Percentiles rank a stretch among this genome's conserved stretches.
phyloP scores from a whole-genome alignment of 2,113 vertebrate genomes.

The Corvus moneduloides region DNA sequence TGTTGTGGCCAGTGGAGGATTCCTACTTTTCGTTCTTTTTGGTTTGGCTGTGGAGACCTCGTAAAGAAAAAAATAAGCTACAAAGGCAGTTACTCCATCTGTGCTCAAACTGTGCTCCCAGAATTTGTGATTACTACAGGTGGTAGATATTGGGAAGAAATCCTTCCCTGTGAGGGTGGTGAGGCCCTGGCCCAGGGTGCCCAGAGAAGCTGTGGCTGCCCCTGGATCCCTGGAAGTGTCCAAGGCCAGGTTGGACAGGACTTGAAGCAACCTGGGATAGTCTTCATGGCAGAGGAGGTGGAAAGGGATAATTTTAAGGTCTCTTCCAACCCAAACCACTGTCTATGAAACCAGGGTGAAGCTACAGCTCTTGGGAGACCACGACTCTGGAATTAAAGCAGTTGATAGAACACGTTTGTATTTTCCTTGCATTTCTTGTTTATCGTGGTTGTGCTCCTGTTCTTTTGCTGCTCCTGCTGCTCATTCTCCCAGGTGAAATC shows the following conservation, averaged over 20 bases:
- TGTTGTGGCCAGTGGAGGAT: neutral
- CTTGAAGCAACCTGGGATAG: neutral
- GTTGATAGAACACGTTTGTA: neutral
- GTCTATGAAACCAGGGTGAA: neutral
- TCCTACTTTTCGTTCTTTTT: neutral
- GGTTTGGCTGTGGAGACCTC: neutral
- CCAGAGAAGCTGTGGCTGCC: neutral
- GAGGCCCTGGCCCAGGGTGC: accelerated
- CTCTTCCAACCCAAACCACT: neutral
- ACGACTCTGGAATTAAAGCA: neutral
- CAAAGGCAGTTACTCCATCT: neutral
- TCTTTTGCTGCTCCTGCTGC: neutral
- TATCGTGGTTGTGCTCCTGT: neutral
- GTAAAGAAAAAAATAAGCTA: neutral
- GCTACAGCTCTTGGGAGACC: neutral
- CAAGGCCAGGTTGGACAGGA: accelerated
- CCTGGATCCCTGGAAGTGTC: neutral
- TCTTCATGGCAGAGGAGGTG: neutral
- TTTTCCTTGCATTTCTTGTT: neutral
- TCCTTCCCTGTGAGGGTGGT: accelerated
- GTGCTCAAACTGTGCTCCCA: neutral
- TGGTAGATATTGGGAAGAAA: neutral
- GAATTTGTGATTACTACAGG: neutral
- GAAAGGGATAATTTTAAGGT: neutral
- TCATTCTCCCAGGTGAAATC: neutral